These are phyloP conservation scores for Hermatobates lingyangjiaoensis DNA, from an alignment of 1,140 invertebrate genomes.

Conservation along the genomic window DNA sequence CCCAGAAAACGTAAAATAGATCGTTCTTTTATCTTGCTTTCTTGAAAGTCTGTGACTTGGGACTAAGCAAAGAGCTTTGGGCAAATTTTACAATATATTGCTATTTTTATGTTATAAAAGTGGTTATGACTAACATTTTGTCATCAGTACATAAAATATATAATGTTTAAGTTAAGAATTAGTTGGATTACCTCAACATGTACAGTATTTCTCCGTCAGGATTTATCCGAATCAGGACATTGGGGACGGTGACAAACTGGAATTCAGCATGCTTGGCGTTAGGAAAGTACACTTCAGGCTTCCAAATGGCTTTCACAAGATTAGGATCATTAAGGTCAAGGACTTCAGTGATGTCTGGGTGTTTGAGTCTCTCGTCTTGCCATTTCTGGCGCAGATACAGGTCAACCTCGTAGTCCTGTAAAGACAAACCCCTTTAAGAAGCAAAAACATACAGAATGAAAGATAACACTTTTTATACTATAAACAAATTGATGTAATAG, in stretches of 20 bases:
- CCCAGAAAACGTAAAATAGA: no score
- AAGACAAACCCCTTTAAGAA: no score
- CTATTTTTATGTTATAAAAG: no score
- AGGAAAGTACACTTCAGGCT: slow-evolving; percentile 46
- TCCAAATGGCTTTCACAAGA: slow-evolving; percentile 40
- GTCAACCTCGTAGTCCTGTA: slow-evolving; percentile 42
- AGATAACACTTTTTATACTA: no score
- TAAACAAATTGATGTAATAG: no score
- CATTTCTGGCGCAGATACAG: slow-evolving; percentile 36
- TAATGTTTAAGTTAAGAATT: background rate
- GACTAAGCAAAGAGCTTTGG: no score
- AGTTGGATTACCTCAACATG: slow-evolving; percentile 31
- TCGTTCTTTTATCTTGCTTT: no score
- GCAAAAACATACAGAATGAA: no score
- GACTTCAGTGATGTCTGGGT: slow-evolving; percentile 29
- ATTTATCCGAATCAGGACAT: slow-evolving; percentile 42
- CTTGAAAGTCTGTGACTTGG: no score
- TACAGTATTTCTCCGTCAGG: slow-evolving; percentile 40
- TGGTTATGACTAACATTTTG: no score
- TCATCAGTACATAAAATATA: no score
- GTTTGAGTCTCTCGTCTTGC: slow-evolving; percentile 31
- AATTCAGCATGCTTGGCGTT: slow-evolving; percentile 47
- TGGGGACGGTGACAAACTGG: slow-evolving; percentile 45
- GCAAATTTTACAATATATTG: no score
- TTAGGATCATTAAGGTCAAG: slow-evolving; percentile 35